Percentiles rank a stretch among this genome's conserved stretches.
phyloP scores from a whole-genome alignment of 2,888 invertebrate genomes.

The Drosophila yooni region DNA sequence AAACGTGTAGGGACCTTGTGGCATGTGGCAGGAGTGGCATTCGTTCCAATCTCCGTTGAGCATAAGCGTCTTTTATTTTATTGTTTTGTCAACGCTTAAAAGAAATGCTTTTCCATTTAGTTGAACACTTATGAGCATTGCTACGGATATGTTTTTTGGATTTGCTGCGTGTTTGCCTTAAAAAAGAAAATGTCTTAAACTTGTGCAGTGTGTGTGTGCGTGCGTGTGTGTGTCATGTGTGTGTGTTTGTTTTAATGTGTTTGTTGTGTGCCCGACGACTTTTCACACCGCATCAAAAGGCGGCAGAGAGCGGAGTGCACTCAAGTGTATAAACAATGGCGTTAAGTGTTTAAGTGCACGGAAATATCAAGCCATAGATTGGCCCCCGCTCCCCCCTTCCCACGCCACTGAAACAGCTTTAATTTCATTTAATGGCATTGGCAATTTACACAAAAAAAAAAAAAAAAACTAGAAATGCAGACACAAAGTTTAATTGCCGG shows the following conservation, averaged over 20 bases:
- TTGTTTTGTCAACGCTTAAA: conserved; percentile 80
- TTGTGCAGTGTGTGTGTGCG: conserved; percentile 19
- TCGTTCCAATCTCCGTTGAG: conserved; percentile 46
- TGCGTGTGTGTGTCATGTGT: background rate
- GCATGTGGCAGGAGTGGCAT: conserved; percentile 23
- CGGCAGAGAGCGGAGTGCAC: conserved; percentile 66
- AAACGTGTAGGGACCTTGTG: conserved; percentile 58
- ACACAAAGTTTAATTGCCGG: conserved; percentile 75
- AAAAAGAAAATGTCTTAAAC: conserved; percentile 64
- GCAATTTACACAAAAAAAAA: conserved; percentile 51
- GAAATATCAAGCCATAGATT: conserved; percentile 76
- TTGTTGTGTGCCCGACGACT: conserved; percentile 60
- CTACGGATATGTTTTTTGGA: conserved; percentile 64
- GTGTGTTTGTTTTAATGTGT: conserved; percentile 14
- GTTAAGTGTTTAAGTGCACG: conserved; percentile 80
- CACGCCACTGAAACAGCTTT: conserved; percentile 42
- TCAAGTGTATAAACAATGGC: conserved; percentile 79
- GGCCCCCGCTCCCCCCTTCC: conserved; percentile 37
- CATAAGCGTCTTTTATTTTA: conserved; percentile 74
- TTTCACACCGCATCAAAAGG: conserved; percentile 81
- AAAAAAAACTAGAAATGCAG: conserved; percentile 39
- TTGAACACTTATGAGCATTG: conserved; percentile 79
- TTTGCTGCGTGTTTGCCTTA: conserved; percentile 49
- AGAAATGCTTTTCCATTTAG: conserved; percentile 81
- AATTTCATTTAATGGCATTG: conserved; percentile 71